phyloP scores from a whole-genome alignment of 2,113 vertebrate genomes.

The Pavo muticus region DNA sequence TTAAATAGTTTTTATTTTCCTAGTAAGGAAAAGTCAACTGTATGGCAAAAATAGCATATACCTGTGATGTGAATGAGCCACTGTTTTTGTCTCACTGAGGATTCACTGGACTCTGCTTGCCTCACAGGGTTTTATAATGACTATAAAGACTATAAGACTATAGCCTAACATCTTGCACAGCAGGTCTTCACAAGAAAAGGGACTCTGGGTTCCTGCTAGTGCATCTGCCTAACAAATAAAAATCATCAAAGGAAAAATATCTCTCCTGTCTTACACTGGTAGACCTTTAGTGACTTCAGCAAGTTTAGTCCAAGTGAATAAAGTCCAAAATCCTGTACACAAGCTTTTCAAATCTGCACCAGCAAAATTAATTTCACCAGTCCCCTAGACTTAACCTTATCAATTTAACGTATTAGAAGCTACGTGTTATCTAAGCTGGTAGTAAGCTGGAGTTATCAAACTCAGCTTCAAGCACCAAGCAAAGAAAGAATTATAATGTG shows the following conservation, averaged over 20 bases:
- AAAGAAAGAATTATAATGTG: background rate
- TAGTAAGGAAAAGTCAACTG: slow-evolving; percentile 30
- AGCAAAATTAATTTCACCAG: background rate
- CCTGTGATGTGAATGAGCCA: slow-evolving; percentile 42
- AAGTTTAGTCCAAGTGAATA: background rate
- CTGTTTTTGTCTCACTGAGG: slow-evolving; percentile 50
- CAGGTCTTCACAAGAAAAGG: slow-evolving; percentile 50
- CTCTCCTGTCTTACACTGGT: background rate
- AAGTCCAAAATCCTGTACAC: background rate
- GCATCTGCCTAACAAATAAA: background rate
- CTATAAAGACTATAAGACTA: no score
- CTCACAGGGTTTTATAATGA: slow-evolving; percentile 19
- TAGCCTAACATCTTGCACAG: slow-evolving; percentile 56
- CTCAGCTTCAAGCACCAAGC: background rate
- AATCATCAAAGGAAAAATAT: background rate
- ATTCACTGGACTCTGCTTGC: slow-evolving; percentile 32
- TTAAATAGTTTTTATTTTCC: slow-evolving; percentile 32
- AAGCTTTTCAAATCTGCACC: background rate
- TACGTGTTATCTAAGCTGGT: background rate
- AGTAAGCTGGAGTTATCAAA: background rate
- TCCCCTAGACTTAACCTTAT: background rate
- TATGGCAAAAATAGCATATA: slow-evolving; percentile 38
- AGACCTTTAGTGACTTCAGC: background rate
- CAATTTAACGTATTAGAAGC: background rate
- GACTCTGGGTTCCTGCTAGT: slow-evolving; percentile 47